phyloP scores from a whole-genome alignment of 2,797 vertebrate genomes.

The Onychomys torridus region DNA sequence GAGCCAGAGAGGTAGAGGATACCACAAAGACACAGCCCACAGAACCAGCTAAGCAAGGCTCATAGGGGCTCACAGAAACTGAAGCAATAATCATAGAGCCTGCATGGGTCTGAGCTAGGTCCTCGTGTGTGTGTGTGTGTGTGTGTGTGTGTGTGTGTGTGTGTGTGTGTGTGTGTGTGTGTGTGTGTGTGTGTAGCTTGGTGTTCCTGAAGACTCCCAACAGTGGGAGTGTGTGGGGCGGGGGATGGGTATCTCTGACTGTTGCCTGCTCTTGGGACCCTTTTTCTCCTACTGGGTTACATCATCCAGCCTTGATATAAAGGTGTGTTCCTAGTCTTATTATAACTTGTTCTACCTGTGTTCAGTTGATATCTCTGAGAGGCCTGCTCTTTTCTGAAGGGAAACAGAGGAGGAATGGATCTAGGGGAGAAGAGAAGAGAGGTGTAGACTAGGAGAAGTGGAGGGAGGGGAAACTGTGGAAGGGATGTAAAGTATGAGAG shows the following conservation, averaged over 20 bases:
- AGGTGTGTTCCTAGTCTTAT: neutral
- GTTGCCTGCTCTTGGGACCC: neutral
- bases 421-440: neutral
- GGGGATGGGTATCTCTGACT: neutral
- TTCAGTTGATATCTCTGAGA: neutral
- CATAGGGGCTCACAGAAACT: neutral
- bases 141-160: too few species aligned
- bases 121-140: too few species aligned
- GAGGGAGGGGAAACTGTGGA: neutral
- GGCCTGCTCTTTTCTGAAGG: too few species aligned
- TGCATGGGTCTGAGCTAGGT: neutral
- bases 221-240: neutral
- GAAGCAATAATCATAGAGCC: neutral
- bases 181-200: neutral
- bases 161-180: too few species aligned
- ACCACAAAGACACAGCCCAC: neutral
- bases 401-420: neutral
- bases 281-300: neutral
- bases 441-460: neutral
- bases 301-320: neutral
- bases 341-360: neutral
- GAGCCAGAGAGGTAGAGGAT: neutral
- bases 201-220: neutral
- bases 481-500: neutral
- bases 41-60: neutral